phyloP scores from a whole-genome alignment of 2,113 vertebrate species.

The Astur gentilis region DNA sequence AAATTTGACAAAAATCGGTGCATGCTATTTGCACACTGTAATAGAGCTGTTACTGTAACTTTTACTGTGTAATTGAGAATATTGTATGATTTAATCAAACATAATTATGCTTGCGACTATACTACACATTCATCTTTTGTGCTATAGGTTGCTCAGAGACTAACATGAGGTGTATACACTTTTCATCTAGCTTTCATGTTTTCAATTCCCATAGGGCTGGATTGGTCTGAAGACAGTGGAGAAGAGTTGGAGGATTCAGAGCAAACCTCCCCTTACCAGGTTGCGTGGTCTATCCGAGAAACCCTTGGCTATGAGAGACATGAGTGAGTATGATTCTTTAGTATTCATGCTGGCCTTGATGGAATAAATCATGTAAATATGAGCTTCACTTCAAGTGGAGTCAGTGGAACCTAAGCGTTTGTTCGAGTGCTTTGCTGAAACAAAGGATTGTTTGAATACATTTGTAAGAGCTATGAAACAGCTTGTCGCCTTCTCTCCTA shows the following conservation, averaged over 20 bases:
- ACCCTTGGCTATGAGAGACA: constrained; percentile 74
- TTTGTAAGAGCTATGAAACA: not conserved
- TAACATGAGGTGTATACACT: not conserved
- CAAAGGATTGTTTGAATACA: not conserved
- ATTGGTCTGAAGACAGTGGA: constrained; percentile 98
- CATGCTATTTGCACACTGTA: not conserved
- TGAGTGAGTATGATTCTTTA: constrained; percentile 62
- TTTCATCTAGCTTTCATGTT: not conserved
- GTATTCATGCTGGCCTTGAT: not conserved
- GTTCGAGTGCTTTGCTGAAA: not conserved
- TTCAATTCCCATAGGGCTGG: constrained; percentile 80
- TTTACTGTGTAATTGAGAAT: not conserved
- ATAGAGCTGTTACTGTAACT: not conserved
- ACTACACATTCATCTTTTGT: not conserved
- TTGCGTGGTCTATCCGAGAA: constrained; percentile 85
- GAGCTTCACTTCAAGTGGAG: not conserved
- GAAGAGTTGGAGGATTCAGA: constrained; percentile 87
- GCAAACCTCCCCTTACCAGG: constrained; percentile 81
- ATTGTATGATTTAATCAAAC: not conserved
- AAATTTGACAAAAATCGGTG: not conserved
- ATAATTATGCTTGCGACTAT: not conserved
- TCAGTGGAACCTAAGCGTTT: not conserved
- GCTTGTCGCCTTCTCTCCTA: not conserved
- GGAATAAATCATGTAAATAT: not conserved
- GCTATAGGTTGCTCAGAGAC: not conserved